A percentile compares a stretch with the other conserved stretches of the same genome.
These are phyloP conservation scores for Troides oblongomaculatus DNA, from an alignment of 2,888 invertebrate genomes.

Conservation along the genomic window DNA sequence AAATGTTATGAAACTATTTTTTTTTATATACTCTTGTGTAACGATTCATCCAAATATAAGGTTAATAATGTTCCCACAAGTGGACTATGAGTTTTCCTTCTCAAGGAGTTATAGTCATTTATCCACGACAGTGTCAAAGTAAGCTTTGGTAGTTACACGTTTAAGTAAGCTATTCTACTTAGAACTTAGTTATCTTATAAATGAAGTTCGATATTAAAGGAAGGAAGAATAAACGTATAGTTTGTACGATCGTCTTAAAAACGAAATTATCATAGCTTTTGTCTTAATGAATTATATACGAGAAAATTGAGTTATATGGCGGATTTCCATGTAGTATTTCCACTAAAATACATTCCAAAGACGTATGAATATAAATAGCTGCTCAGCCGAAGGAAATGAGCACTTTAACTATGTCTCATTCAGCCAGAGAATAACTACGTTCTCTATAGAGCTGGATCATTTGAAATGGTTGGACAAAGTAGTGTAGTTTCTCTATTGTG, in stretches of 20 bases:
- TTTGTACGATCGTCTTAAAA: too few relatives aligned
- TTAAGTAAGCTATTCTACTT: too few relatives aligned
- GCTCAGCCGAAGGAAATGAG: conserved; percentile 1
- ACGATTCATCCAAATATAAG: not conserved
- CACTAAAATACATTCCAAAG: not conserved
- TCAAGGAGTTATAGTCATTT: too few relatives aligned
- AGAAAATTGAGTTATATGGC: not conserved
- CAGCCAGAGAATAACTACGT: not conserved
- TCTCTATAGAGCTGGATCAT: not conserved
- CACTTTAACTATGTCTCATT: conserved; percentile 3
- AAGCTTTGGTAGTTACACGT: too few relatives aligned
- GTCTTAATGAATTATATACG: not conserved
- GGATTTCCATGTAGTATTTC: not conserved
- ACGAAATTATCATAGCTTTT: not conserved
- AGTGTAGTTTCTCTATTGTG: too few relatives aligned
- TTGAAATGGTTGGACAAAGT: not conserved
- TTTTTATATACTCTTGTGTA: not conserved
- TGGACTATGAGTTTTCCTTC: too few relatives aligned
- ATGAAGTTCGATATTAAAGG: too few relatives aligned
- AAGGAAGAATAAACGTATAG: too few relatives aligned
- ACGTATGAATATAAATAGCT: not conserved
- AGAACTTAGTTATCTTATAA: too few relatives aligned
- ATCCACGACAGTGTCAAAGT: too few relatives aligned
- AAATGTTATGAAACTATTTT: conserved; percentile 10
- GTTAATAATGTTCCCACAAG: too few relatives aligned